Evolutionary conservation across 2,888 invertebrate genomes (phyloP), one percentile per base, ranked within the genome.

Genomic region (Nomada fabriciana): DNA sequence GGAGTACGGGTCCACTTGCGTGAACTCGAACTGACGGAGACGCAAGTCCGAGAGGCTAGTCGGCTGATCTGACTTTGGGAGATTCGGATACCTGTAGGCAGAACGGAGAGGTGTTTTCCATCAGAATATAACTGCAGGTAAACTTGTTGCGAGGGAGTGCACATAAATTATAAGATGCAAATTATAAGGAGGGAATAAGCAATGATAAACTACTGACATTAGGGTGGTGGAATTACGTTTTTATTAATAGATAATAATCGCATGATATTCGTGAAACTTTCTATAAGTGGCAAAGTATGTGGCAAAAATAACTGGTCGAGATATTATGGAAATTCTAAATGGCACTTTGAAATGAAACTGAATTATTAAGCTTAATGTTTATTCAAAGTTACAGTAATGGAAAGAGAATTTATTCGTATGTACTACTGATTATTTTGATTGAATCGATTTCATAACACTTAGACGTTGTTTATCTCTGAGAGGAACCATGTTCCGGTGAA

Each of bases 21-120:
- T 90, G 87, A 92, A 89, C 86, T 93, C 93, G 86, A 93, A 91
- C 87, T 93, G 92, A 82, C 91, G 92, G 80, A 92, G 86, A 89
- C 90, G 92, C 76, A 92, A 88, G 86, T 93, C 92, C 88, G 91
- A 90, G 88, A 92, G 90, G 89, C 90, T 92, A 82, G 93, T 91
- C 81, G 91, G 86, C 52, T 90, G 92, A 90, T 92, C 91, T 85
- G 92, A 89, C 90, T 92, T 93, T 25, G 89, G 91, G 85, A 90
- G 83, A 89, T 91, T 91, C 83, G 93, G 91, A 91, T 93, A 92
- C 91, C 94, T 94, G 80, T 2, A 29, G 20, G 18, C 55, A 81
- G 18, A 71, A 69, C 18, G 18, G 15, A 47, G 11, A 47, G 11
- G 47, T 15, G 15, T 47, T 47, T 47, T 2, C 11, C 47, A 13